Conservation (phyloP, 2,113 vertebrate genomes). For the Actenoides hombroni region DNA sequence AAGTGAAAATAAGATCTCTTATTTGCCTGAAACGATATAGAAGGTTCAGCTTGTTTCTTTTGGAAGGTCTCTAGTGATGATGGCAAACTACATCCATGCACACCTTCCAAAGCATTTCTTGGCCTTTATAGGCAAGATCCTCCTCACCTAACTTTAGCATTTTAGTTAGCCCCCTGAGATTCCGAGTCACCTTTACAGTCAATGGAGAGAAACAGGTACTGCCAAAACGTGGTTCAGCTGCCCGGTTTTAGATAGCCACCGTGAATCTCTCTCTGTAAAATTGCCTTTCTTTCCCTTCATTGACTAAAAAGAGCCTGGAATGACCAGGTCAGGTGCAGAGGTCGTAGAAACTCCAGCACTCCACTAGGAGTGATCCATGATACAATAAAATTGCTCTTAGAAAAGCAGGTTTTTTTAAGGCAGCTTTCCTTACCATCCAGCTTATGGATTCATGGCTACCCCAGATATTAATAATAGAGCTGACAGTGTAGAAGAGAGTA, state of each 20-base stretch:
- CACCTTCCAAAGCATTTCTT: not conserved
- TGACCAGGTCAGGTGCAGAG: not conserved
- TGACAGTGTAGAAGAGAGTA: not conserved
- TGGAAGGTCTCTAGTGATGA: not conserved
- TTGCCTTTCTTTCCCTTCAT: not conserved
- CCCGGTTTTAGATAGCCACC: not conserved
- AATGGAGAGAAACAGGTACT: not conserved
- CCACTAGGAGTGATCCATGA: not conserved
- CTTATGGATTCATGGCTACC: not conserved
- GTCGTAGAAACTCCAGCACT: not conserved
- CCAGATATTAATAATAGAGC: not conserved
- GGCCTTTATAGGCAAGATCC: not conserved
- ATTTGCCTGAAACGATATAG: not conserved
- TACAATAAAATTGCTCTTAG: not conserved
- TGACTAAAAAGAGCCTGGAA: not conserved
- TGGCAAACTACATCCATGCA: not conserved
- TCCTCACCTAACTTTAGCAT: not conserved
- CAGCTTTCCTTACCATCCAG: not conserved
- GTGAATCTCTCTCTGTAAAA: not conserved
- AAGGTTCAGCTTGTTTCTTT: not conserved
- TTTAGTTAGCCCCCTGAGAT: not conserved
- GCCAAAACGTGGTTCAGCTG: not conserved
- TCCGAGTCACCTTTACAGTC: not conserved
- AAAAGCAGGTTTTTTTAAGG: not conserved
- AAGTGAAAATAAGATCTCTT: not conserved